phyloP scores from a whole-genome alignment of 2,797 vertebrate genomes.

The Lagocephalus sceleratus region DNA sequence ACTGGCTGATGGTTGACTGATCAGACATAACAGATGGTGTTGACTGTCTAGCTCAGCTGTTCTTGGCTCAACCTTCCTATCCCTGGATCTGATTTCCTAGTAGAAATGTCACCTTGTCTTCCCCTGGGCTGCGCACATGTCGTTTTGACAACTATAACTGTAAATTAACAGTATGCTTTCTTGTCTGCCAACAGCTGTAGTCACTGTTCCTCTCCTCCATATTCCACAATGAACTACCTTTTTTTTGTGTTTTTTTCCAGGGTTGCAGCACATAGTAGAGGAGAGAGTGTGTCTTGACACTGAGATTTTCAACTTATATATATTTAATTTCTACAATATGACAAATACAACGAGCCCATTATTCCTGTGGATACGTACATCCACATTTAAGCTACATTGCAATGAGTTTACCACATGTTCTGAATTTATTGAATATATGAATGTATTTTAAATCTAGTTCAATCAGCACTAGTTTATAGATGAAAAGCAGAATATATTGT shows the following conservation, averaged over 20 bases:
- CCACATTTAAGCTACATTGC: too few relatives aligned
- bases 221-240: too few relatives aligned
- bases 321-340: too few relatives aligned
- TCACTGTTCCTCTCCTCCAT: slow-evolving; percentile 2
- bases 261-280: background rate
- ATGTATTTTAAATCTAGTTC: slow-evolving; percentile 32
- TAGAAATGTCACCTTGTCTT: slow-evolving; percentile 70
- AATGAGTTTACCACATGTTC: too few relatives aligned
- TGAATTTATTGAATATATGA: too few relatives aligned
- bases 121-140: slow-evolving; percentile 26
- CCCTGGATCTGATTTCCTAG: slow-evolving; percentile 67
- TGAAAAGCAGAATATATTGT: slow-evolving; percentile 54
- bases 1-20: slow-evolving; percentile 37
- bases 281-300: background rate
- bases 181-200: slow-evolving; percentile 11
- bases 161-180: slow-evolving; percentile 13
- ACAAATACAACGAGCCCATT: too few relatives aligned
- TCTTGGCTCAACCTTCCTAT: slow-evolving; percentile 57
- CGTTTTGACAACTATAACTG: slow-evolving; percentile 31
- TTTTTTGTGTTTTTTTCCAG: background rate
- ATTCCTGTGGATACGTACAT: too few relatives aligned
- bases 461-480: slow-evolving; percentile 45
- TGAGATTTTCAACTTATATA: background rate
- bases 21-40: slow-evolving; percentile 59
- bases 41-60: slow-evolving; percentile 74